Base-by-base conservation (phyloP, 2,888 invertebrate genomes). In the Chymomyza caudatula region DNA sequence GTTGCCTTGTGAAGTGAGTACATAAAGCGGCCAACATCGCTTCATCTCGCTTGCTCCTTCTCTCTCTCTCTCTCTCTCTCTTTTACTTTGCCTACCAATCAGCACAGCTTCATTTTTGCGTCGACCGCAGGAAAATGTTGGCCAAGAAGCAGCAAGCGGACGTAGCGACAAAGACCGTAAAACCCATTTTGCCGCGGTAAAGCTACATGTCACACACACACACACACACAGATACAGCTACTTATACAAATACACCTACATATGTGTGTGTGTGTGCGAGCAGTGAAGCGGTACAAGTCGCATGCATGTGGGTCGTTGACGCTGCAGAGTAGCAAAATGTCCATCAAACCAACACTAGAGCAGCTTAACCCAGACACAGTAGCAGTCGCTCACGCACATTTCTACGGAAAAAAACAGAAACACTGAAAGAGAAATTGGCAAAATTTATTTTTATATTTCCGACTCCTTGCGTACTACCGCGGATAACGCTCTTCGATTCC, bases 101-200 rank as follows among this genome's bases (percentile, higher is more conserved):
- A n/a, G n/a, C n/a, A n/a, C 29, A 37, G 29, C 29, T n/a, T 37
- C 29, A 37, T 37, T 82, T 73, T 77, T 73, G 71, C 78, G 82
- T 69, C 82, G 78, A 82, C 85, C 85, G 67, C 80, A 85, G 85
- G 79, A 74, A 47, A 69, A 19, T 20, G 19, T 37, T 37, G 29
- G 29, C 29, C 29, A 37, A 37, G 29, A 37, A 37, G 13, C 51
- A 51, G 29, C 53, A 13, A 53, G 53, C 51, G 51, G 47, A 47
- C n/a, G 47, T 11, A 37, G 74, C 72, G 67, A 72, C 67, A 84
- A 81, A 78, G 82, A 74, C 77, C 78, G 76, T 76, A 78, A 80
- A 78, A 78, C 67, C 78, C 81, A 76, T 76, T 77, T 76, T 47
- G 64, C 79, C 67, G 76, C 76, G 77, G 70, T 65, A 60, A 66